phyloP scores from a whole-genome alignment of 2,113 vertebrate species.

The Aepyceros melampus region DNA sequence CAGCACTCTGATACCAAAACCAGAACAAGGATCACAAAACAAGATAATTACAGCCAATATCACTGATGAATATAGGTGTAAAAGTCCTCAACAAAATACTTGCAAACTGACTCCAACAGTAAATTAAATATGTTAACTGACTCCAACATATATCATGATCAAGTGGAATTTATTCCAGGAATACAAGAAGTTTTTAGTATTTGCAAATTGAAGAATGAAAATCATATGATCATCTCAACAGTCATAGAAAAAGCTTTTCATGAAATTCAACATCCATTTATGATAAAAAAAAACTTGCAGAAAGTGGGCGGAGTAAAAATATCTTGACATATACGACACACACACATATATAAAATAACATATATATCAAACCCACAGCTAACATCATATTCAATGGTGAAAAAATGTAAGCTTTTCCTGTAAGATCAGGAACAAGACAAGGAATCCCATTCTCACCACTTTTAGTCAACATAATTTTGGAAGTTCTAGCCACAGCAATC shows the following conservation, averaged over 20 bases:
- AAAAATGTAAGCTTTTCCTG: neutral
- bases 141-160: neutral
- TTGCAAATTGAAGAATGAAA: neutral
- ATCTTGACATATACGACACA: neutral
- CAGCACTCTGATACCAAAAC: neutral
- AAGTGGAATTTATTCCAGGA: neutral
- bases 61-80: neutral
- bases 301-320: neutral
- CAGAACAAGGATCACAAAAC: neutral
- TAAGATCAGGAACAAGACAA: neutral
- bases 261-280: neutral
- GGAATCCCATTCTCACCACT: neutral
- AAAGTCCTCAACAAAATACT: neutral
- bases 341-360: neutral
- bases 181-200: neutral
- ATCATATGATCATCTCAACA: neutral
- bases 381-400: neutral
- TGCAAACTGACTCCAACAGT: neutral
- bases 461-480: neutral
- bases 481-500: neutral
- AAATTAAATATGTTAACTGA: neutral
- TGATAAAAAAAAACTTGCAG: neutral
- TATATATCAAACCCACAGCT: neutral
- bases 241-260: neutral
- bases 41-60: neutral